Evolutionary conservation across 1,140 invertebrate species (phyloP).

Genomic region (Drosophila kohkoa): DNA sequence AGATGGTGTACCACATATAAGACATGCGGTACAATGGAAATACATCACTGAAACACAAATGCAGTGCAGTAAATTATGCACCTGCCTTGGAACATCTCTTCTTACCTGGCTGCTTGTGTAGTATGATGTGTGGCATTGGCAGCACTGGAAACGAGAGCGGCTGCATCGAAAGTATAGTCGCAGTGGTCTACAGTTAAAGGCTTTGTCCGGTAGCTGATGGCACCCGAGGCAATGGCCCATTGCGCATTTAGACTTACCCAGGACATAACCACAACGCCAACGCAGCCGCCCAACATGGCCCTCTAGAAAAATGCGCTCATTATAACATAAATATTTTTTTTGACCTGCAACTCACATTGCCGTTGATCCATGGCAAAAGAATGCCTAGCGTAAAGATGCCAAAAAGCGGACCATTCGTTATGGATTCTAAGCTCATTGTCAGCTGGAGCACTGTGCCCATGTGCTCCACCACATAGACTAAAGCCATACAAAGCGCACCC

Average conservation of each 20-base stretch:
- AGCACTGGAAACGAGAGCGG: constrained; percentile 32
- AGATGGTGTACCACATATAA: constrained; percentile 89
- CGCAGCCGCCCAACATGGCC: constrained; percentile 89
- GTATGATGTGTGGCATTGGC: constrained; percentile 34
- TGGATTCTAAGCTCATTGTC: constrained; percentile 87
- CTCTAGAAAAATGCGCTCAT: constrained; percentile 86
- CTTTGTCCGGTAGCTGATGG: constrained; percentile 87
- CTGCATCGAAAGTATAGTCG: constrained; percentile 86
- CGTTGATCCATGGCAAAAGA: constrained; percentile 90
- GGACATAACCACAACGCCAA: constrained; percentile 89
- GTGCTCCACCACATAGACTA: constrained; percentile 87
- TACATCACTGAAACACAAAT: constrained; percentile 84
- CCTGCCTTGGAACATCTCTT: not conserved
- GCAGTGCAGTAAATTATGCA: not conserved
- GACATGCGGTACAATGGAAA: constrained; percentile 88
- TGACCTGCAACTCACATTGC: constrained; percentile 85
- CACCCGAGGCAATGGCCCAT: constrained; percentile 88
- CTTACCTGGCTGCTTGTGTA: constrained; percentile 56
- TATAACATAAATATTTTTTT: not conserved
- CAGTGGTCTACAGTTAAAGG: constrained; percentile 89
- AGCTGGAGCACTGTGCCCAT: constrained; percentile 85
- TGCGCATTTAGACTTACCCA: constrained; percentile 94
- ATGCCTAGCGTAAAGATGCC: constrained; percentile 91
- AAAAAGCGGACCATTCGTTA: constrained; percentile 90
- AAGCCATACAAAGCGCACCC: constrained; percentile 85